These are phyloP conservation scores for Aleiodes sp. DNA, from an alignment of 1,140 invertebrate genomes.

Conservation along the genomic window DNA sequence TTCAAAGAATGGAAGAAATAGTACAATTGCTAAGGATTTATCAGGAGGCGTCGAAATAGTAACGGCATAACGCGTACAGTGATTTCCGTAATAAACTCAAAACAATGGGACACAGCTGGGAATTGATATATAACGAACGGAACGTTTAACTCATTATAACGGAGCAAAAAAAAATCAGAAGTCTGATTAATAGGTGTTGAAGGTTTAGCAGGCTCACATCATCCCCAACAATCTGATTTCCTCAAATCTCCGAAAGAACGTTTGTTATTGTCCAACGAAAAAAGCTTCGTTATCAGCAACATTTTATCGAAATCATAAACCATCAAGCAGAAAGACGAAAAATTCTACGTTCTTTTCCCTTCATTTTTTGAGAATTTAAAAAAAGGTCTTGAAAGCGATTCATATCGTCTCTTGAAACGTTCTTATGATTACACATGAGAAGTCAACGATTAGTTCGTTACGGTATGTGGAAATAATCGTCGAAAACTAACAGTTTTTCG, in stretches of 20 bases:
- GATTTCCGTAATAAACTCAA: slow-evolving; percentile 17
- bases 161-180: slow-evolving; percentile 7
- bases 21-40: slow-evolving; percentile 14
- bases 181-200: not conserved
- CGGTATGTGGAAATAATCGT: slow-evolving; percentile 42
- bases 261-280: no score
- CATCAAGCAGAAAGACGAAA: no score
- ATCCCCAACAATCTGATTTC: not conserved
- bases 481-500: slow-evolving; percentile 1
- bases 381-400: no score
- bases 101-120: not conserved
- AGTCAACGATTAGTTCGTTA: slow-evolving; percentile 43
- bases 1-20: not conserved
- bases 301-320: no score
- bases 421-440: no score
- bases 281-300: no score
- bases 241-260: no score
- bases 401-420: no score
- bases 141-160: not conserved
- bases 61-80: slow-evolving; percentile 1
- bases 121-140: slow-evolving; percentile 13
- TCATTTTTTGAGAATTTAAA: no score
- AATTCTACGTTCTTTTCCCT: no score
- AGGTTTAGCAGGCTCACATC: not conserved
- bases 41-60: slow-evolving; percentile 5